phyloP scores from a whole-genome alignment of 2,113 vertebrate species.

The Amia ocellicauda region DNA sequence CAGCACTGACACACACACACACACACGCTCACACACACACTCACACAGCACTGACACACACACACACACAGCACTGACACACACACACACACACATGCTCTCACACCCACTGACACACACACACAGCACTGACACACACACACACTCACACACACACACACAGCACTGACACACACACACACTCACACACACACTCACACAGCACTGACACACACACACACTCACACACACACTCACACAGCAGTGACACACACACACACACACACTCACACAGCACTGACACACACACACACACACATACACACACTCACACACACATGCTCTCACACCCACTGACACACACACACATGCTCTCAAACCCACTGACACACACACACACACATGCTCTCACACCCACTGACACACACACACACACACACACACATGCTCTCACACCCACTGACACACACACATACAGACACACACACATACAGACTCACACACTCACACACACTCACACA shows the following conservation, averaged over 20 bases:
- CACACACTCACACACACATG: no score
- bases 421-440: not conserved
- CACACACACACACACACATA: no score
- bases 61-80: no score
- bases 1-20: not conserved
- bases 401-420: slow-evolving; percentile 16
- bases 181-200: no score
- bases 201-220: no score
- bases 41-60: slow-evolving; percentile 24
- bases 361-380: not conserved
- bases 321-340: no score
- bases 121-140: no score
- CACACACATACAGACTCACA: slow-evolving; percentile 19
- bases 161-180: no score
- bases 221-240: no score
- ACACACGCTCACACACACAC: not conserved
- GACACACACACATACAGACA: slow-evolving; percentile 30
- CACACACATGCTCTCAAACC: no score
- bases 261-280: not conserved
- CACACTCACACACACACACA: not conserved
- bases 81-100: not conserved
- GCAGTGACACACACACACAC: not conserved
- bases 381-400: slow-evolving; percentile 1
- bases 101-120: not conserved
- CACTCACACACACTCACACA: slow-evolving; percentile 30